Evolutionary conservation across 2,797 vertebrate genomes (phyloP), one percentile per base, ranked within the genome.

Genomic region (Fundulus diaphanus): DNA sequence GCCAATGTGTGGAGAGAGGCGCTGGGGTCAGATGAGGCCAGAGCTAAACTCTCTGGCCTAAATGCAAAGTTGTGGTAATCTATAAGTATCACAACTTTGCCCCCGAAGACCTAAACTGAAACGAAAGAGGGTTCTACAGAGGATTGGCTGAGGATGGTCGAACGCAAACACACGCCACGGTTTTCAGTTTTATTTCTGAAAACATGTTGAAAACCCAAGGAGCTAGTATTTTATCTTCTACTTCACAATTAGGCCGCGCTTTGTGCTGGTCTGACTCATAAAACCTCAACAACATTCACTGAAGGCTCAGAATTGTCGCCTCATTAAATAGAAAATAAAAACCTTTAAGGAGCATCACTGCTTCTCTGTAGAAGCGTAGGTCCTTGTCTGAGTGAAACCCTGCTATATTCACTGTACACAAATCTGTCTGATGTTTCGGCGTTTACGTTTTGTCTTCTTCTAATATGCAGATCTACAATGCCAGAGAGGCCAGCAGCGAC

Each of bases 401-500:
- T n/a, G n/a, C n/a, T n/a, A n/a, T n/a, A n/a, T n/a, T n/a, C n/a
- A 24, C 33, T 63, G 33, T 15, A 5, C 2, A 37, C 24, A 3
- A 12, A 24, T 37, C 33, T 13, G 5, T 22, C 31, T 37, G 33
- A 20, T 24, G 9, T 20, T 22, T 37, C 33, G 13, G 4, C 3
- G 59, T 29, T 42, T 7, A 27, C 52, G 6, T 27, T 31, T n/a
- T 4, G 16, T 31, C 11, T 33, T 22, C 16, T 31, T 33, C 27
- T 33, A 0, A 27, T n/a, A 3, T 73, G 18, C 83, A 93, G 92
- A 24, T 93, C 59, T 0, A 0, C 29, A 86, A 73, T 48, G 67
- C 72, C 0, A 82, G 5, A 74, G 69, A 70, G 66, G 48, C 29
- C 2, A 11, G 40, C 0, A 5, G 16, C 5, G 73, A 1, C 13